Evolutionary conservation across 1,140 invertebrate genomes (phyloP).

Genomic region (Drosophila lacteicornis): DNA sequence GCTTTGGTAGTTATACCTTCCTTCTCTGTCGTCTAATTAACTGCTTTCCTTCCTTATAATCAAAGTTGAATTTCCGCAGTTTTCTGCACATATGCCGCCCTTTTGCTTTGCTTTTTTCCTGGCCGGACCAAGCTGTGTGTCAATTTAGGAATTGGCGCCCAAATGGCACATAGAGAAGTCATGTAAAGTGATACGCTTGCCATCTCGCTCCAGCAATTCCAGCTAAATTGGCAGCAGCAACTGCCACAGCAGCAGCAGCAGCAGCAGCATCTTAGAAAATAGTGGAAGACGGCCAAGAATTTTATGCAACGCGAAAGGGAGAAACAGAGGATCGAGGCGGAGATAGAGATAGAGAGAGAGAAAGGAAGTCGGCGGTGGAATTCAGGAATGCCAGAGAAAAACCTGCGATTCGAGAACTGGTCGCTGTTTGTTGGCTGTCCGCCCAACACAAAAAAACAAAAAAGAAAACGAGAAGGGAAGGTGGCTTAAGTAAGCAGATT

Average conservation of each 20-base stretch:
- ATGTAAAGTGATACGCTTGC: slow-evolving; percentile 73
- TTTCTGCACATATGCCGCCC: slow-evolving; percentile 9
- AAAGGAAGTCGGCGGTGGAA: slow-evolving; percentile 41
- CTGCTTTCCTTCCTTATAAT: slow-evolving; percentile 2
- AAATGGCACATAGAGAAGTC: slow-evolving; percentile 79
- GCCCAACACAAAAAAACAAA: slow-evolving; percentile 48
- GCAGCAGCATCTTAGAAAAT: slow-evolving; percentile 69
- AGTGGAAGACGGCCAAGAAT: slow-evolving; percentile 65
- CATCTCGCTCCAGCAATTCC: slow-evolving; percentile 66
- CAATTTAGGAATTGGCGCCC: slow-evolving; percentile 80
- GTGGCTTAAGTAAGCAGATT: not conserved
- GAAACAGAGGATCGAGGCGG: slow-evolving; percentile 22
- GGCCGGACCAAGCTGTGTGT: slow-evolving; percentile 45
- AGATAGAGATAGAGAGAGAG: slow-evolving; percentile 28
- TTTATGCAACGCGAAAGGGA: slow-evolving; percentile 49
- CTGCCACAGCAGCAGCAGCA: slow-evolving; percentile 11
- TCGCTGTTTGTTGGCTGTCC: slow-evolving; percentile 54
- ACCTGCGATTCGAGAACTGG: slow-evolving; percentile 73
- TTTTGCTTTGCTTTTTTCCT: slow-evolving; percentile 35
- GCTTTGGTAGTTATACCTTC: not conserved
- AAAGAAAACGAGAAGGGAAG: slow-evolving; percentile 8
- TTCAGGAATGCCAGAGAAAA: slow-evolving; percentile 70
- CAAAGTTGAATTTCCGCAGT: not conserved
- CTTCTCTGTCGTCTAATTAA: slow-evolving; percentile 15
- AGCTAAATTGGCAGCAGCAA: slow-evolving; percentile 54